These are phyloP conservation scores for Alloscopus bannaensis DNA, from an alignment of 2,888 invertebrate genomes.

Conservation along the genomic window DNA sequence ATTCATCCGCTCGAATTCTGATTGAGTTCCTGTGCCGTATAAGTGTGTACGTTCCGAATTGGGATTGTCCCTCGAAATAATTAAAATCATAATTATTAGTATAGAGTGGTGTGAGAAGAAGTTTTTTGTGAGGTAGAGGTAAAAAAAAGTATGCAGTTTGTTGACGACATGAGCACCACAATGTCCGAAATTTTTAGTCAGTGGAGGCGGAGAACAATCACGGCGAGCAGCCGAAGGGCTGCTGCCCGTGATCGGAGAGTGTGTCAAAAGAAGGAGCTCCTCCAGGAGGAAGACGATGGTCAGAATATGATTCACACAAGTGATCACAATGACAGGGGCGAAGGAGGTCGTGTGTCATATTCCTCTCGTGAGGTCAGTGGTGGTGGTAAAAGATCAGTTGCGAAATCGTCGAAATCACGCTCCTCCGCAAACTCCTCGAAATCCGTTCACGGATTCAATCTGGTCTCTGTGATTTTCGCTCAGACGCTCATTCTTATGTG, in stretches of 20 bases:
- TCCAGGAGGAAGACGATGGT: slow-evolving; percentile 28
- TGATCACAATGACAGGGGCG: neutral
- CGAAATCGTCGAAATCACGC: slow-evolving; percentile 16
- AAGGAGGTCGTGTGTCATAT: slow-evolving; percentile 29
- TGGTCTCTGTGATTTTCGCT: slow-evolving; percentile 71
- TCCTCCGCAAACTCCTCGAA: slow-evolving; percentile 60
- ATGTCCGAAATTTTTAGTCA: slow-evolving; percentile 53
- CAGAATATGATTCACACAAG: no score
- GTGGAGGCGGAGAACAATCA: slow-evolving; percentile 53
- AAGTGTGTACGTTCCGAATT: neutral
- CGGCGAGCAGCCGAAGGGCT: slow-evolving; percentile 47
- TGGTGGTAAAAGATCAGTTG: slow-evolving; percentile 14
- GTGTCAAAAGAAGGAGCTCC: slow-evolving; percentile 12
- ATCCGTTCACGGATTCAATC: slow-evolving; percentile 65
- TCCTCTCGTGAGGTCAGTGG: slow-evolving; percentile 9
- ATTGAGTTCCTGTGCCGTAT: neutral
- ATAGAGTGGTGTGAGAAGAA: neutral
- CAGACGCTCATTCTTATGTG: slow-evolving; percentile 71
- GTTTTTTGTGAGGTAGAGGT: neutral
- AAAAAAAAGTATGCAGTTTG: neutral
- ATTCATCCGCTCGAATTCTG: no score
- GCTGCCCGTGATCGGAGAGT: slow-evolving; percentile 17
- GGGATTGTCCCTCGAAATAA: no score
- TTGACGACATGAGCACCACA: slow-evolving; percentile 29
- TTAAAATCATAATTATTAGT: no score